phyloP scores from a whole-genome alignment of 2,888 invertebrate species.

The Hirtodrosophila cameraria region DNA sequence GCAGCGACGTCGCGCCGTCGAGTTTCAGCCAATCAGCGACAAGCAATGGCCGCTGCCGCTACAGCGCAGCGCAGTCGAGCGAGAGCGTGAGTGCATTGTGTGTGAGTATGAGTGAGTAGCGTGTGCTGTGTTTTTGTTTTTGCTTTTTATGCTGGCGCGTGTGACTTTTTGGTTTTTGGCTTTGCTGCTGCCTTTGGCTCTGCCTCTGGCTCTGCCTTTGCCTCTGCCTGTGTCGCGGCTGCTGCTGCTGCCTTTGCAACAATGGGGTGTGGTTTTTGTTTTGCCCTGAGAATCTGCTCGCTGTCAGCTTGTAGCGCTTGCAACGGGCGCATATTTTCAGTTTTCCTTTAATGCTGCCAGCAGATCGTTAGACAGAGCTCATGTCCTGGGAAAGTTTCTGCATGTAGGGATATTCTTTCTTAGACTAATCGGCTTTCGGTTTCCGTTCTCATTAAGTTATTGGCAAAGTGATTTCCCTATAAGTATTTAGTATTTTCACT shows the following conservation, averaged over 20 bases:
- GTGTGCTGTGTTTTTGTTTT: slow-evolving; percentile 9
- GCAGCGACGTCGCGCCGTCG: slow-evolving; percentile 45
- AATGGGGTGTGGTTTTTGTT: slow-evolving; percentile 49
- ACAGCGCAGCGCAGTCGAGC: slow-evolving; percentile 10
- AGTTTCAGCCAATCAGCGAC: slow-evolving; percentile 79
- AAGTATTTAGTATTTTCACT: too few relatives aligned
- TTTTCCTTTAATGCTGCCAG: slow-evolving; percentile 14
- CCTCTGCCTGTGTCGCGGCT: too few relatives aligned
- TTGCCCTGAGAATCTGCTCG: slow-evolving; percentile 40
- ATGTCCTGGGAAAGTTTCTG: slow-evolving; percentile 39
- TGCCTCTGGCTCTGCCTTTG: slow-evolving; percentile 30
- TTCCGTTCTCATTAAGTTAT: too few relatives aligned
- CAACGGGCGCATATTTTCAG: slow-evolving; percentile 21
- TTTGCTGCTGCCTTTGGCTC: slow-evolving; percentile 48
- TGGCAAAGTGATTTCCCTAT: too few relatives aligned
- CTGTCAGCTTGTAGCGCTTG: slow-evolving; percentile 5
- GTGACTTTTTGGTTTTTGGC: slow-evolving; percentile 60
- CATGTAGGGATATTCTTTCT: background rate
- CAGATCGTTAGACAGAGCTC: slow-evolving; percentile 9
- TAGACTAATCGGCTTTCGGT: too few relatives aligned
- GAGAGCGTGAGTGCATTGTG: slow-evolving; percentile 9
- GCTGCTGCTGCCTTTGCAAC: slow-evolving; percentile 8
- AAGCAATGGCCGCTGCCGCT: slow-evolving; percentile 76
- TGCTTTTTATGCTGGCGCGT: slow-evolving; percentile 62
- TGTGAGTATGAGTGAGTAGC: slow-evolving; percentile 5